Base-by-base conservation (phyloP, 2,113 vertebrate species). In the Nothocercus nigrocapillus region DNA sequence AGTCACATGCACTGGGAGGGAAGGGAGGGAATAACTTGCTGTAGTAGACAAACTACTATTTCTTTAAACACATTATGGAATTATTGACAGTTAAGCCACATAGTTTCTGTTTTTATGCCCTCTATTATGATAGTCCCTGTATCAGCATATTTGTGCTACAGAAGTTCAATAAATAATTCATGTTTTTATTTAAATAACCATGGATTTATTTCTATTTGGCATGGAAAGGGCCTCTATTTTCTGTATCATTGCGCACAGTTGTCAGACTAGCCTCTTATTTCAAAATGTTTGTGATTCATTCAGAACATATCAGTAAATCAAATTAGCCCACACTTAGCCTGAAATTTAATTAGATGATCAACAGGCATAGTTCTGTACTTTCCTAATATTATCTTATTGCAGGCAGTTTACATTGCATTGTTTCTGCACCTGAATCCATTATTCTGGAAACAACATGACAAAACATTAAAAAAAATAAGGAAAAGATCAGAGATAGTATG, bases 101-200 rank as follows among this genome's bases (percentile, higher is more conserved):
- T 66, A 40, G n/a, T 62, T 91, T 80, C 42, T 89, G 72, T 49
- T 95, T 88, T 91, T 88, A 36, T 89, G 28, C 63, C 87, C 36
- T 51, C 54, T 89, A 51, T 80, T 93, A 54, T 70, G 70, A 53
- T 67, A 76, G 36, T 34, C 21, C 82, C 59, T 85, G 82, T 84
- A 45, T 95, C 89, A 91, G 79, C 75, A 88, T 45, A 78, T 89
- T 77, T 85, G 67, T 75, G 36, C 74, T 89, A 83, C 49, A 54
- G 61, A 82, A 85, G 2, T 51, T 0, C 34, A 32, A 77, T 95
- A 94, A 95, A 95, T 97, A 93, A 94, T 95, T 77, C 74, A 82
- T 93, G 34, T 74, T 18, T 75, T 78, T 87, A 89, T 90, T 91
- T 95, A 82, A 95, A 95, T 75, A 95, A 90, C 88, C 94, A 27